A percentile compares a stretch with the other conserved stretches of the same genome.
phyloP scores from a whole-genome alignment of 2,113 vertebrate species.

The Rhodinocichla rosea region DNA sequence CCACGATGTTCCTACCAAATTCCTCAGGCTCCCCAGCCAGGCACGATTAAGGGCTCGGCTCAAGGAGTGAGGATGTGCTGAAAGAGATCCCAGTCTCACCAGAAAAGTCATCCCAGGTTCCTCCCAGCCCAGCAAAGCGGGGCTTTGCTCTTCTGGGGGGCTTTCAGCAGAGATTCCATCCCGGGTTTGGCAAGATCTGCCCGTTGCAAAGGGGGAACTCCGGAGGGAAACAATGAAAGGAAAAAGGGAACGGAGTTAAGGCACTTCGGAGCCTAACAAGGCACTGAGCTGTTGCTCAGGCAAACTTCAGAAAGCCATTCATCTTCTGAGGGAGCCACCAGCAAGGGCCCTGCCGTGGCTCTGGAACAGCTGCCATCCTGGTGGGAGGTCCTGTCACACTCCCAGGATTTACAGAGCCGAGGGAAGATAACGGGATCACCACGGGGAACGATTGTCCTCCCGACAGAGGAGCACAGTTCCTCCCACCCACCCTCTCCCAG shows the following conservation, averaged over 20 bases:
- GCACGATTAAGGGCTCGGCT: background rate
- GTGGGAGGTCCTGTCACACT: slow-evolving; percentile 24
- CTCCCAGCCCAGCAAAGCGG: background rate
- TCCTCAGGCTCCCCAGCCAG: background rate
- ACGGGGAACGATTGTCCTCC: rapidly evolving
- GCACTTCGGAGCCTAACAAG: background rate
- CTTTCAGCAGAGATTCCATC: background rate
- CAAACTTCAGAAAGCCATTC: background rate
- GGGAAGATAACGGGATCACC: background rate
- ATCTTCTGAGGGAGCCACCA: background rate
- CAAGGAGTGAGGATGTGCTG: background rate
- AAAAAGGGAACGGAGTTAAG: background rate
- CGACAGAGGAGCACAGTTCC: background rate
- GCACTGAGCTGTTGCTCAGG: background rate
- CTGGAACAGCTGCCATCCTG: background rate
- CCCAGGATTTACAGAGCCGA: background rate
- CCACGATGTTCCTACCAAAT: background rate
- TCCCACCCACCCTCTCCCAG: rapidly evolving
- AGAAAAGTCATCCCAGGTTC: background rate
- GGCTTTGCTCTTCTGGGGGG: background rate
- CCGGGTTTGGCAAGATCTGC: background rate
- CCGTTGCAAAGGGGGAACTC: background rate
- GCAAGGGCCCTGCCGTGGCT: background rate
- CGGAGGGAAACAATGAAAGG: background rate
- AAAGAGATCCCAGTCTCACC: background rate